A percentile compares a stretch with the other conserved stretches of the same genome.
Evolutionary conservation across 2,797 vertebrate species (phyloP).

Genomic region (Sandelia bainsii): DNA sequence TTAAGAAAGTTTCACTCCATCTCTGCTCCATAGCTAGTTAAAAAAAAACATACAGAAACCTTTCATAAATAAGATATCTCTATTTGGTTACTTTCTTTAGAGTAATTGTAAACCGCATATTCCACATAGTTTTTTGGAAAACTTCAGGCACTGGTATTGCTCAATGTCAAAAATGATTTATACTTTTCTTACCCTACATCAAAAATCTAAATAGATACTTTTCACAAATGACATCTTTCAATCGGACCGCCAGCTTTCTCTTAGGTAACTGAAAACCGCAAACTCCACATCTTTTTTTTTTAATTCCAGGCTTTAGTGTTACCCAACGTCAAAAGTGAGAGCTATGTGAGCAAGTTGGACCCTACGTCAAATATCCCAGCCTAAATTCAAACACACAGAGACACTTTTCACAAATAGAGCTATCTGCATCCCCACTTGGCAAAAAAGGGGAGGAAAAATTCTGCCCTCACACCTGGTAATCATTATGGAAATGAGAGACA

Average conservation of each 20-base stretch:
- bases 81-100: constrained; percentile 26
- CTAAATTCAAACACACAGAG: constrained; percentile 80
- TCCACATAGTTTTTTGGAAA: neutral
- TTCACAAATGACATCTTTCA: constrained; percentile 50
- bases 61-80: constrained; percentile 20
- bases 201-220: constrained; percentile 53
- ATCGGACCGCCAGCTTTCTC: constrained; percentile 39
- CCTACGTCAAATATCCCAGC: constrained; percentile 65
- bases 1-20: constrained; percentile 13
- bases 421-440: constrained; percentile 78
- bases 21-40: neutral
- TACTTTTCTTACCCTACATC: constrained; percentile 32
- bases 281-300: constrained; percentile 52
- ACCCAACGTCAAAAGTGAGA: constrained; percentile 65
- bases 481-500: constrained; percentile 89
- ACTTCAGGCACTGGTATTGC: constrained; percentile 17
- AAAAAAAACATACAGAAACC: constrained; percentile 15
- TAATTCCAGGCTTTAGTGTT: constrained; percentile 59
- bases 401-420: constrained; percentile 81
- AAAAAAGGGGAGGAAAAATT: constrained; percentile 75
- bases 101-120: constrained; percentile 28
- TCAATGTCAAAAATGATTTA: constrained; percentile 49
- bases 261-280: constrained; percentile 47
- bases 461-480: constrained; percentile 89
- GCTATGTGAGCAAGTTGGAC: constrained; percentile 65